Evolutionary conservation across 2,113 vertebrate genomes (phyloP).

Genomic region (Marmota flaviventris): DNA sequence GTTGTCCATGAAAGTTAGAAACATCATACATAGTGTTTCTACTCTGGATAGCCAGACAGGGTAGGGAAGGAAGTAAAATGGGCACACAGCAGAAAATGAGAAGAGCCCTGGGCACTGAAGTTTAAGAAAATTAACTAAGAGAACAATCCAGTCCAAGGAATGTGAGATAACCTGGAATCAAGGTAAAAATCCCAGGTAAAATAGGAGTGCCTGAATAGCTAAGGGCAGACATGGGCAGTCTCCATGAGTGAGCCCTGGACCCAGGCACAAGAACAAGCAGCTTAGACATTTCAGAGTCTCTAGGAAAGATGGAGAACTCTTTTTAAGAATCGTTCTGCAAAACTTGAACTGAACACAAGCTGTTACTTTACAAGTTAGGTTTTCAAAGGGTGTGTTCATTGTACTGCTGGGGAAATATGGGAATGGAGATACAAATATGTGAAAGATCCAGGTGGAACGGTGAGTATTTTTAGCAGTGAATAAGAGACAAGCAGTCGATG

Average conservation of each 20-base stretch:
- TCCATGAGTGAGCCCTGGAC: neutral
- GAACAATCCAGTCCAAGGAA: neutral
- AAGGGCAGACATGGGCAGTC: rapidly evolving
- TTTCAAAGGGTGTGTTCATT: conserved; percentile 42
- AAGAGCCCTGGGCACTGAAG: rapidly evolving
- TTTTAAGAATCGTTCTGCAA: conserved; percentile 38
- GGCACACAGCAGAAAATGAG: neutral
- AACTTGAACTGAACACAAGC: conserved; percentile 49
- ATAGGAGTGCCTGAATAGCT: neutral
- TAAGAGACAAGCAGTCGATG: conserved; percentile 9
- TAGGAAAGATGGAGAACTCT: neutral
- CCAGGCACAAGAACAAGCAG: neutral
- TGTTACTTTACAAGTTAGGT: conserved; percentile 37
- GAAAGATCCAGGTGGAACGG: conserved; percentile 16
- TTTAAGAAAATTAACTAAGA: neutral
- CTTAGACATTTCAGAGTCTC: conserved; percentile 32
- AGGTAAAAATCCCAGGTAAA: neutral
- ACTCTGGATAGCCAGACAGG: too few relatives aligned
- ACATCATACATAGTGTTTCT: too few relatives aligned
- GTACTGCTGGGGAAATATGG: conserved; percentile 1
- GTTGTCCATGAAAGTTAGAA: neutral
- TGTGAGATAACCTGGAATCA: neutral
- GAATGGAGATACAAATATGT: neutral
- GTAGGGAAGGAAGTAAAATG: too few relatives aligned
- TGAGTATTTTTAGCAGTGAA: conserved; percentile 43